Base-by-base conservation (phyloP, 2,113 vertebrate genomes). In the Hirundichthys speculiger region DNA sequence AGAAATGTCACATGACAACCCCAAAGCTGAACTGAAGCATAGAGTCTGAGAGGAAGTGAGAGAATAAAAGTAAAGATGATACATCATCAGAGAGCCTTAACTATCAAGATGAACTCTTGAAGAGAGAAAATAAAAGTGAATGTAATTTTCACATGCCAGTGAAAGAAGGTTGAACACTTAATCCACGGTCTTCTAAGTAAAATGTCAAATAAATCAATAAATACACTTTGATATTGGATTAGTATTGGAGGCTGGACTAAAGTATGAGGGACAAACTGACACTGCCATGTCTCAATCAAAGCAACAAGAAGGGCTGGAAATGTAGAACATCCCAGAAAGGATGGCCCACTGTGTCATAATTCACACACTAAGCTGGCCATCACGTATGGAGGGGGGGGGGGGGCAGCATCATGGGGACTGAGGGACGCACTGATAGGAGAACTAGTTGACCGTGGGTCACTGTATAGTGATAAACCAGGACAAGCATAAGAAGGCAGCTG, bases 401-500 rank as follows among this genome's bases (percentile, higher is more conserved):
- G 59, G 66, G 46, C 57, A 14, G 43, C n/a, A 20, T 69, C 46
- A 24, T 49, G 13, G 46, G 64, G 68, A 68, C 64, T 25, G 45
- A 65, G 66, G 71, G 67, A 72, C 48, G 7, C 19, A 43, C 15
- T 22, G 22, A 58, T 50, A n/a, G 52, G 57, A 70, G 57, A 69
- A 43, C 55, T 50, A 61, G 68, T 46, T 58, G 62, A 78, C 78
- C 60, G 51, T 2, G 56, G 78, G 79, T 84, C 80, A 86, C 53
- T 57, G 61, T 57, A 47, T 46, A 80, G 80, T 46, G 38, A 83
- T 78, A 78, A 78, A 80, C 68, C 80, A 63, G 73, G 55, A 77
- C 75, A 71, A 66, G 73, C 70, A 73, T 68, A 70, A 64, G 64
- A 51, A 73, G 54, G 58, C 59, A 51, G 81, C 70, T 53, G 60